Evolutionary conservation across 2,888 invertebrate species (phyloP).

Genomic region (Anoplius nigerrimus): DNA sequence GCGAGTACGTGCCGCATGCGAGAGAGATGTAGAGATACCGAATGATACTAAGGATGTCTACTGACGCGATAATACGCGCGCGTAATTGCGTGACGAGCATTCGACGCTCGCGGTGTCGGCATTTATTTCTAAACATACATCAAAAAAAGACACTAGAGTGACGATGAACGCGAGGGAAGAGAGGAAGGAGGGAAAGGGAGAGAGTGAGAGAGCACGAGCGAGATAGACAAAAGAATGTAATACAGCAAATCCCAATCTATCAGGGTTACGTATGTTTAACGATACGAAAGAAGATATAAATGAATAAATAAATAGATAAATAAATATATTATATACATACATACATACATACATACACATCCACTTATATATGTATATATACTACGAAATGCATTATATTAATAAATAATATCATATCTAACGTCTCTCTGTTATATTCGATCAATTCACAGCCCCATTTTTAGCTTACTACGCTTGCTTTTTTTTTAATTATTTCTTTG

Average conservation of each 20-base stretch:
- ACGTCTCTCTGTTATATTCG: slow-evolving; percentile 20
- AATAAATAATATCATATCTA: slow-evolving; percentile 70
- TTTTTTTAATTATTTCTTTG: not conserved
- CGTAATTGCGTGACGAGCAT: not conserved
- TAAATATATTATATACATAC: slow-evolving; percentile 48
- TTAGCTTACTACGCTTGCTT: no score
- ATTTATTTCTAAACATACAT: slow-evolving; percentile 20
- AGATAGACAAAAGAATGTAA: slow-evolving; percentile 29
- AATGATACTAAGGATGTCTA: slow-evolving; percentile 8
- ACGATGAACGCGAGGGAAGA: slow-evolving; percentile 22
- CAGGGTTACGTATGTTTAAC: slow-evolving; percentile 70
- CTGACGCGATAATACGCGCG: not conserved
- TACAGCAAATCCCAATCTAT: slow-evolving; percentile 66
- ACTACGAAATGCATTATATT: slow-evolving; percentile 71
- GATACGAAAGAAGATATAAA: slow-evolving; percentile 57
- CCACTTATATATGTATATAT: slow-evolving; percentile 66
- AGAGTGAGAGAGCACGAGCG: slow-evolving; percentile 18
- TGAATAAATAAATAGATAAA: slow-evolving; percentile 47
- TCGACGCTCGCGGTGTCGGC: not conserved
- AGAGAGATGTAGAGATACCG: not conserved
- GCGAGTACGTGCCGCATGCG: slow-evolving; percentile 7
- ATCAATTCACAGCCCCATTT: not conserved
- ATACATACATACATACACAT: slow-evolving; percentile 51
- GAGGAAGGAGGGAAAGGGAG: slow-evolving; percentile 19
- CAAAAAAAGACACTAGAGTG: slow-evolving; percentile 26